A percentile compares a stretch with the other conserved stretches of the same genome.
Evolutionary conservation across 2,797 vertebrate species (phyloP).

Genomic region (Alauda arvensis): DNA sequence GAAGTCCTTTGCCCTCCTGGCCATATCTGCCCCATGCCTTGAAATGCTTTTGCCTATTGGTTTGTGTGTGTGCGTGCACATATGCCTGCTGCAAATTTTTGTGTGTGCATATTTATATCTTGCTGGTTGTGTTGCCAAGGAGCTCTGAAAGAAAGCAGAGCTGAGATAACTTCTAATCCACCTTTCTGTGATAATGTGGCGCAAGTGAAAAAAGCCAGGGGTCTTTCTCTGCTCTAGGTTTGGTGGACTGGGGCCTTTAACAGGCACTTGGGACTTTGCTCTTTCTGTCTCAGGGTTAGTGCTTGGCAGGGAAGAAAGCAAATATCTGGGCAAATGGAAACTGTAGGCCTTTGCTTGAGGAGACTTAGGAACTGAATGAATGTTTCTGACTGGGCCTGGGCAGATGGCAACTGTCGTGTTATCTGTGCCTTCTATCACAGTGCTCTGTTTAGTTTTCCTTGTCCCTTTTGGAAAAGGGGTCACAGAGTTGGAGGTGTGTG

Average conservation of each 20-base stretch:
- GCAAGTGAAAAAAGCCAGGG: conserved; percentile 83
- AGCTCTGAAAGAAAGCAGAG: conserved; percentile 83
- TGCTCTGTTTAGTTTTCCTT: not conserved
- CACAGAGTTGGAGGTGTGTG: fast-evolving
- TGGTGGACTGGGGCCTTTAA: conserved; percentile 55
- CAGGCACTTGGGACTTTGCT: conserved; percentile 24
- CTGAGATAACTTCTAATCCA: conserved; percentile 85
- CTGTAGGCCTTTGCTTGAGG: not conserved
- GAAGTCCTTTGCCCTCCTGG: not conserved
- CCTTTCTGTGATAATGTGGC: conserved; percentile 84
- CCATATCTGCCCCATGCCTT: not conserved
- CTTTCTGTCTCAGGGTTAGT: not conserved
- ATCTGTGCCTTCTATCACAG: not conserved
- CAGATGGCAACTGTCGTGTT: not conserved
- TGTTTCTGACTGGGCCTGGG: not conserved
- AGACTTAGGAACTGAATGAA: not conserved
- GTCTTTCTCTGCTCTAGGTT: conserved; percentile 62
- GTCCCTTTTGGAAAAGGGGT: not conserved
- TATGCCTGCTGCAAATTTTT: conserved; percentile 51
- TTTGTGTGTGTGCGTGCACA: conserved; percentile 22
- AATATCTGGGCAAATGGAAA: not conserved
- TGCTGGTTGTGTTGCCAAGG: conserved; percentile 77
- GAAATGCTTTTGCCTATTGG: conserved; percentile 25
- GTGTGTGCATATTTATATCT: conserved; percentile 79
- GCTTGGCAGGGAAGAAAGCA: not conserved